These are phyloP conservation scores for Cuculus canorus DNA, from an alignment of 2,797 vertebrate genomes.

Conservation along the genomic window DNA sequence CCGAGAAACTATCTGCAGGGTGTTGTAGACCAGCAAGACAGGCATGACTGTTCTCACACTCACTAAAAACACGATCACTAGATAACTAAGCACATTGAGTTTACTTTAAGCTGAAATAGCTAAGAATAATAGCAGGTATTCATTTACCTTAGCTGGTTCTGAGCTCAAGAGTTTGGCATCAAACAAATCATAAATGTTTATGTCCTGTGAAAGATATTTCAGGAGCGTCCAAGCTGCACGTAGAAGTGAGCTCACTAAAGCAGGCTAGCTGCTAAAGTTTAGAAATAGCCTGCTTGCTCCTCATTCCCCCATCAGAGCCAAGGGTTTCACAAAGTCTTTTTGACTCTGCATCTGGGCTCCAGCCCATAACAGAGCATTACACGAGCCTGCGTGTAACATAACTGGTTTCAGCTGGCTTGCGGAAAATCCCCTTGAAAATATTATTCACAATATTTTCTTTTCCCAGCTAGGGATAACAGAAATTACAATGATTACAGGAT, in stretches of 20 bases:
- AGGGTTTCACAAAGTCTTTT: constrained; percentile 43
- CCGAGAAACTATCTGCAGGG: not conserved
- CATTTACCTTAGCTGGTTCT: not conserved
- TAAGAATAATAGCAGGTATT: constrained; percentile 40
- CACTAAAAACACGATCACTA: not conserved
- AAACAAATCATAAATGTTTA: constrained; percentile 26
- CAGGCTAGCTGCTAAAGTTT: not conserved
- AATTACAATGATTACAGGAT: not conserved
- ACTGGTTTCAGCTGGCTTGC: constrained; percentile 14
- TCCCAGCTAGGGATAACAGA: not conserved
- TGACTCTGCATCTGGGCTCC: not conserved
- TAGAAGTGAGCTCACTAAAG: not conserved
- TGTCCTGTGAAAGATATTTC: constrained; percentile 34
- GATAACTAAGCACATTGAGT: not conserved
- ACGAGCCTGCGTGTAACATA: not conserved
- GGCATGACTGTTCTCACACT: not conserved
- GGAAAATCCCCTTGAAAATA: constrained; percentile 4
- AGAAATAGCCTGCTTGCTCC: constrained; percentile 45
- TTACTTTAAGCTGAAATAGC: not conserved
- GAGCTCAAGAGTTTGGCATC: not conserved
- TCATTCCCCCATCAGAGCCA: not conserved
- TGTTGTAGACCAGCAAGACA: not conserved
- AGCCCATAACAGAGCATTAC: not conserved
- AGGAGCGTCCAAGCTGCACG: not conserved
- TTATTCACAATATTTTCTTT: not conserved